Evolutionary conservation across 2,888 invertebrate species (phyloP), one percentile per base, ranked within the genome.

Genomic region (Drosophila peninsularis): DNA sequence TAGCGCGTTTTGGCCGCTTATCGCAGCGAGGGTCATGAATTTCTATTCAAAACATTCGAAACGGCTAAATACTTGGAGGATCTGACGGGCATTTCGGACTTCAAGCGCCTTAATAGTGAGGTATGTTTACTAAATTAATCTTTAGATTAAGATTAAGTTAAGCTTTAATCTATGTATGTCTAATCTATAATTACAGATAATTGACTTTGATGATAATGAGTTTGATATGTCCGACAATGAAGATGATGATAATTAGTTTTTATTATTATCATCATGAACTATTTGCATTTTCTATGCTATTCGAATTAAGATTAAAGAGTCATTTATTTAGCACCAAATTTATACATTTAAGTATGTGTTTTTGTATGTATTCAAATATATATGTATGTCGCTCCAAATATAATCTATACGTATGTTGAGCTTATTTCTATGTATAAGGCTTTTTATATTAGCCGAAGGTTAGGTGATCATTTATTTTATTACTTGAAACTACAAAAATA

Each of bases 21-120:
- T 86, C 85, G 90, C 57, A 89, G 91, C 1, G 93, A 94, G 13
- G 95, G 96, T 0, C 94, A 95, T 53, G 94, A 95, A 19, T 98
- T 98, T 91, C 91, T 98, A 32, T 90, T 96, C 55, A 94, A 96
- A 82, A 97, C 96, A 0, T 97, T 97, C 86, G 95, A 96, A 88
- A 95, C 96, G 76, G 95, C 97, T 0, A 95, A 94, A 68, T 96
- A 96, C 92, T 93, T 99, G 86, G 98, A 98, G 92, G 95, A 96
- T 76, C 91, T 98, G 4, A 97, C 98, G 0, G 98, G 98, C 0
- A 93, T 99, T 42, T 93, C 94, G 0, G 94, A 95, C 65, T 92
- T 95, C 74, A 94, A 94, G 78, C 92, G 94, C 62, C 91, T 94
- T 11, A 94, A 94, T 11, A 94, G 94, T 89, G 93, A 94, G 92